These are phyloP conservation scores for Heteromurus nitidus DNA, from an alignment of 2,888 invertebrate species.

Conservation along the genomic window DNA sequence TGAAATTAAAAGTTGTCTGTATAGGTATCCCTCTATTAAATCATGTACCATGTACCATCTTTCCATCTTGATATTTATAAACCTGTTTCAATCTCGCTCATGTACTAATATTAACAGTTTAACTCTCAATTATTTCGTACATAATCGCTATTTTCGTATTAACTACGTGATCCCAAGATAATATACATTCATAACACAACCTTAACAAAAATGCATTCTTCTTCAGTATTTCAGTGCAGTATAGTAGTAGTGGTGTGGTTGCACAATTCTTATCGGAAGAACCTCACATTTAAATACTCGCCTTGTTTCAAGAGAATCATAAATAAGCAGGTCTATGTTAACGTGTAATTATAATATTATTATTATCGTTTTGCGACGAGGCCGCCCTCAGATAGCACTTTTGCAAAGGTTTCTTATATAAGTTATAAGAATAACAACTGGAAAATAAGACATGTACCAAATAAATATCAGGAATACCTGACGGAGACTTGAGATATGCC, in stretches of 20 bases:
- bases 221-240: neutral
- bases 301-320: conserved; percentile 23
- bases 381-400: conserved; percentile 36
- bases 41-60: neutral
- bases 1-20: neutral
- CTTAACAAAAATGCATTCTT: neutral
- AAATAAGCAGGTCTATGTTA: conserved; percentile 19
- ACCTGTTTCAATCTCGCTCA: conserved; percentile 28
- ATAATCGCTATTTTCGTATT: too few species aligned
- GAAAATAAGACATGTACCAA: neutral
- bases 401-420: neutral
- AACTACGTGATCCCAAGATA: conserved; percentile 3
- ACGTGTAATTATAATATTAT: conserved; percentile 41
- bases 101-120: conserved; percentile 23
- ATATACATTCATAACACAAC: neutral
- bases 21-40: neutral
- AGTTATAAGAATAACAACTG: too few species aligned
- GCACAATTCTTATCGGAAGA: too few species aligned
- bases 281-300: too few species aligned
- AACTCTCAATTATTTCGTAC: conserved; percentile 20
- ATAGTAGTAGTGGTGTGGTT: neutral
- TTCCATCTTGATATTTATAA: conserved; percentile 26
- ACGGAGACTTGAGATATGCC: too few species aligned
- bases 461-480: neutral
- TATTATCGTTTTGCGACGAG: conserved; percentile 17